phyloP scores from a whole-genome alignment of 2,113 vertebrate species.

The Odocoileus hemionus region DNA sequence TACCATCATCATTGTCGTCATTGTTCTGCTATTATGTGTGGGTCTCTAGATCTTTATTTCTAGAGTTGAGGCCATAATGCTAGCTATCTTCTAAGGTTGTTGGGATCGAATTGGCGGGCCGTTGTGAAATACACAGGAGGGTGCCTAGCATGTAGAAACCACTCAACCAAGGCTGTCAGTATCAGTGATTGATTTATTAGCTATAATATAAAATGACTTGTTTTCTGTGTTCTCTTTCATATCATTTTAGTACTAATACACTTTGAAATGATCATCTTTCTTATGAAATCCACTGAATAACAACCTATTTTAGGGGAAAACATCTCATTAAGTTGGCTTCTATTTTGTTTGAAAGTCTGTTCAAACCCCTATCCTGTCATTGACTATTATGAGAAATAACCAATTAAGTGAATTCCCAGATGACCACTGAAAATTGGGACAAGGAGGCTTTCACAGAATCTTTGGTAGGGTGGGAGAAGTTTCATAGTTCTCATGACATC shows the following conservation, averaged over 20 bases:
- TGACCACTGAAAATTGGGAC: neutral
- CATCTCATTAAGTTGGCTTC: neutral
- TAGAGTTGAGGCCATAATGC: neutral
- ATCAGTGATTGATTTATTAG: neutral
- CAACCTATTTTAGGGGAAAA: neutral
- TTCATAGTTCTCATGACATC: neutral
- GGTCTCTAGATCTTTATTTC: neutral
- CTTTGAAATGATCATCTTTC: neutral
- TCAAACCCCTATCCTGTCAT: neutral
- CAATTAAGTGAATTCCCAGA: neutral
- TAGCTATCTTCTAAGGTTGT: neutral
- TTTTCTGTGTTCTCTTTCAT: neutral
- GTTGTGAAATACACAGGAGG: neutral
- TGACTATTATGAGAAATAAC: constrained; percentile 17
- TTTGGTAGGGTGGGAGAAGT: neutral
- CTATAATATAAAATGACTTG: neutral
- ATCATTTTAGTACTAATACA: neutral
- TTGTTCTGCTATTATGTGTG: neutral
- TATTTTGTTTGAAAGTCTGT: constrained; percentile 1
- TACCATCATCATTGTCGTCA: neutral
- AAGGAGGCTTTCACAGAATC: neutral
- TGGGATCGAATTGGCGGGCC: neutral
- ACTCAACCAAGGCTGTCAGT: neutral
- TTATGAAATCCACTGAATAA: neutral
- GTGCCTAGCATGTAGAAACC: neutral